These are phyloP conservation scores for Trogon surrucura DNA, from an alignment of 2,113 vertebrate species.

Conservation along the genomic window DNA sequence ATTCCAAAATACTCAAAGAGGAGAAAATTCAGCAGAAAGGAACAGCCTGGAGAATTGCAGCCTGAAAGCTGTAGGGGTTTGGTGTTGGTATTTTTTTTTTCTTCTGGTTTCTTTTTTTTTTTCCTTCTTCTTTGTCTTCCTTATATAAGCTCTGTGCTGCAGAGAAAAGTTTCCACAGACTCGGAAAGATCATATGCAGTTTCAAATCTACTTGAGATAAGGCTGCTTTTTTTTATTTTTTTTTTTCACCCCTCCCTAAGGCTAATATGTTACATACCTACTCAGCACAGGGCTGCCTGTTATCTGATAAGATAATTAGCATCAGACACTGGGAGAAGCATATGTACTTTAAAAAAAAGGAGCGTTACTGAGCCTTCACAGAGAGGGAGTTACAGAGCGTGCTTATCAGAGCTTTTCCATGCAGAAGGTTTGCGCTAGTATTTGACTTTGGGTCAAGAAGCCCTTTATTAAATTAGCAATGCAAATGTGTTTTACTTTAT, in stretches of 20 bases:
- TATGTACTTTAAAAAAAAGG: conserved; percentile 34
- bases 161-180: conserved; percentile 39
- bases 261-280: conserved; percentile 61
- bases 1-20: conserved; percentile 36
- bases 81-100: background rate
- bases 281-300: conserved; percentile 55
- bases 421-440: background rate
- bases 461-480: conserved; percentile 59
- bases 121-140: background rate
- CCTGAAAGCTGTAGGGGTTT: background rate
- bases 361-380: background rate
- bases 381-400: background rate
- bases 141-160: conserved; percentile 30
- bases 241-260: background rate
- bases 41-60: background rate
- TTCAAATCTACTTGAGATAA: conserved; percentile 61
- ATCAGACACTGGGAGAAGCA: conserved; percentile 51
- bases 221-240: background rate
- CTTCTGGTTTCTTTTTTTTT: no score
- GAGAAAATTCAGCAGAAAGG: background rate
- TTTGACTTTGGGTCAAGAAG: conserved; percentile 57
- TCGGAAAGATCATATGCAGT: conserved; percentile 45
- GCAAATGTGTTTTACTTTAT: conserved; percentile 61
- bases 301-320: conserved; percentile 70
- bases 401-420: conserved; percentile 49